Percentiles rank a stretch among this genome's conserved stretches.
These are phyloP conservation scores for Nothocercus julius DNA, from an alignment of 2,113 vertebrate genomes.

Conservation along the genomic window DNA sequence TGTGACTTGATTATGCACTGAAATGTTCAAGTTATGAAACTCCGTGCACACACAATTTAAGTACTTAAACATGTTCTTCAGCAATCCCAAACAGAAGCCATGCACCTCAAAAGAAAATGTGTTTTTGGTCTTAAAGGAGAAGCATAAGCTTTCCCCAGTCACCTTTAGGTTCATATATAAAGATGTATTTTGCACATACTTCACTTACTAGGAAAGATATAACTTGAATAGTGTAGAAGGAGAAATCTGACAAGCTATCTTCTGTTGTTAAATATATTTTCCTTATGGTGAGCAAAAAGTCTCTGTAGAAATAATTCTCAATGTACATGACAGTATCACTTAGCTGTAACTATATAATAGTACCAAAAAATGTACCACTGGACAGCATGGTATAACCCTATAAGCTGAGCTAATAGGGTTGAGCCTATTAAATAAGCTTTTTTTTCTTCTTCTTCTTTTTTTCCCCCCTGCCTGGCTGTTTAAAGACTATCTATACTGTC, in stretches of 20 bases:
- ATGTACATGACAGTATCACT: not conserved
- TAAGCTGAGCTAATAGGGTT: not conserved
- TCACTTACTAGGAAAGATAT: not conserved
- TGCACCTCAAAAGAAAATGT: not conserved
- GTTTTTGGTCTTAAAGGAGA: not conserved
- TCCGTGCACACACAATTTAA: not conserved
- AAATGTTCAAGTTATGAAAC: not conserved
- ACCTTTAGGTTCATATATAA: not conserved
- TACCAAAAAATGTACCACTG: not conserved
- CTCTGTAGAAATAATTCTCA: not conserved
- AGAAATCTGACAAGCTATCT: not conserved
- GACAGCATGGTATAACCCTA: not conserved
- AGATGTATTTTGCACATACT: not conserved
- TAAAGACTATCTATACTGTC: not conserved
- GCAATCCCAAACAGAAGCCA: not conserved
- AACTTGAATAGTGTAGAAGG: not conserved
- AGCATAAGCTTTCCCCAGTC: not conserved
- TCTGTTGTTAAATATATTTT: not conserved
- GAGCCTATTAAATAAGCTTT: too few relatives aligned
- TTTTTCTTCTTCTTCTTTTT: not conserved
- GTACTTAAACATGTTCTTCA: not conserved
- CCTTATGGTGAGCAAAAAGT: not conserved
- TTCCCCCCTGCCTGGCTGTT: not conserved
- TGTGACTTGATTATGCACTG: not conserved
- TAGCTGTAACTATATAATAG: not conserved